Evolutionary conservation across 2,113 vertebrate species (phyloP), one percentile per base, ranked within the genome.

Genomic region (Euleptes europaea): DNA sequence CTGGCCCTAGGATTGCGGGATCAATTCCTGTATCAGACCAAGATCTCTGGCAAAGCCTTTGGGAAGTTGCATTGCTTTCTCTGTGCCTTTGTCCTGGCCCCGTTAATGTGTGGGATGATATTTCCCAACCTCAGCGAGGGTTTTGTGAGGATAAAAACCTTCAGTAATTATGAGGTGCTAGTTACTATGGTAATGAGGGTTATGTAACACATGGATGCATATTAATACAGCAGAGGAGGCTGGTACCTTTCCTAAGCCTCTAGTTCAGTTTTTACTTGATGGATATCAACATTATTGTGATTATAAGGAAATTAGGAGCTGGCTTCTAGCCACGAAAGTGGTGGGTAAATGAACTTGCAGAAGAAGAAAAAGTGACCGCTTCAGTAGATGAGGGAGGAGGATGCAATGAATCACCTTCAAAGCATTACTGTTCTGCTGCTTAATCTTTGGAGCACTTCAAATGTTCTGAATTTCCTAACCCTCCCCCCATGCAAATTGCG

Each of bases 171-270:
- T 85, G 69, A 85, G 38, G 60, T 65, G 84, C 76, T 85, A 80
- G 84, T 85, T 85, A 80, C 84, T 85, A 85, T 85, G 84, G 84
- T 73, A 85, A 85, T 85, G 69, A 80, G 14, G 42, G n/a, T 85
- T 85, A 79, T 80, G 69, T 49, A 85, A 85, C 69, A 72, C 77
- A 80, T 75, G 65, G 80, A 76, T 65, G 51, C 28, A 79, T 44
- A 65, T 66, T 90, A 28, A 66, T 87, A 74, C 82, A 80, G 33
- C 31, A 51, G 67, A 51, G 83, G n/a, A 84, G 31, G 31, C 40
- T 82, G 17, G 87, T 67, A 15, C 44, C 73, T 0, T 78, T 82
- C 60, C 63, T 78, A 84, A 84, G 47, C 63, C 13, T 1, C 44
- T 35, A 23, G 2, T 0, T 74, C 51, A 90, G 78, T 35, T 38